Evolutionary conservation across 2,113 vertebrate species (phyloP), one percentile per base, ranked within the genome.

Genomic region (Callaeas wilsoni): DNA sequence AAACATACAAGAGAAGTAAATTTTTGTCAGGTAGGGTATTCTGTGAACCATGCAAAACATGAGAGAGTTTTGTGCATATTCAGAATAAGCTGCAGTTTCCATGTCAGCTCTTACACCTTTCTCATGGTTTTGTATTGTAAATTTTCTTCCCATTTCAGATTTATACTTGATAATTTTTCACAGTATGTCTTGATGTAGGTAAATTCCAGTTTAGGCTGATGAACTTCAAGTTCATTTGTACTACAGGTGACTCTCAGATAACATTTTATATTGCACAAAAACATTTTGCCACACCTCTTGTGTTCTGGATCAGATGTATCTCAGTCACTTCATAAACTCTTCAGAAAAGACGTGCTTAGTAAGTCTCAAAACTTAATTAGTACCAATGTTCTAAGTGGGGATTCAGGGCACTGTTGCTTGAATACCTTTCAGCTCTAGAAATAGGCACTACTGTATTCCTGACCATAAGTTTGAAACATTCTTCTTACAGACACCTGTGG

Each of bases 221-320:
- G 53, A 90, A 46, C 27, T 69, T 60, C 44, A 35, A 46, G 16
- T 60, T 75, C 6, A 4, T 65, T 37, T 29, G 22, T 77, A 37
- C 27, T 60, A 8, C 35, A 57, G 7, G 2, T 37, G 41, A 25
- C 30, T 52, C 25, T 69, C 16, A 42, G n/a, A 23, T 53, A 22
- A 44, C 5, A 8, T 74, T 41, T 84, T 52, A 13, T 37, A 44
- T 50, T 67, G 26, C 26, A 32, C 41, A 63, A 4, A 87, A 57
- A 23, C 0, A 0, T 56, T 69, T 37, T 47, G 65, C 42, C 26
- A 5, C 13, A 10, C 1, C 5, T 81, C 13, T 33, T 50, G 16
- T 74, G 23, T 67, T 67, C 52, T 67, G 53, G 32, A 50, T 82
- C 47, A 27, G 5, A 73, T 82, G 8, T 21, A 69, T 32, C 44